Base-by-base conservation (phyloP, 2,113 vertebrate genomes). In the Xiphophorus hellerii region DNA sequence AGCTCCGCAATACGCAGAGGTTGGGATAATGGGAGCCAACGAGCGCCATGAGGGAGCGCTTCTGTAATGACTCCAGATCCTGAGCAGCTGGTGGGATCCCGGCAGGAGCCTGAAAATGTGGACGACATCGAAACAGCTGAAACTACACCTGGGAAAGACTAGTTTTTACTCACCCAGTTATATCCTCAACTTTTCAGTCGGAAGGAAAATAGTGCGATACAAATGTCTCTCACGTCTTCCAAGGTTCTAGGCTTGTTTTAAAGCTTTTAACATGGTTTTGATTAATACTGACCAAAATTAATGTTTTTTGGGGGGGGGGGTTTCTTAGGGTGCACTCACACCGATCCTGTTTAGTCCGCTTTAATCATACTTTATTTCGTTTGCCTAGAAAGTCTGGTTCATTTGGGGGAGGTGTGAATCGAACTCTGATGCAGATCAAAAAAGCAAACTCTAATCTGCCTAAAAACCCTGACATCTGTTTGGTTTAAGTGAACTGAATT, bases 1-100 rank as follows among this genome's bases (percentile, higher is more conserved):
- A 48, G 81, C 31, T 35, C 76, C 35, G 66, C 77, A 84, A 90
- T 85, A 80, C 78, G 54, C 37, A 63, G 73, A 61, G 76, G 77
- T 81, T 63, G 63, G 42, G 76, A 65, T 64, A 74, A 83, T 78
- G 76, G 71, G 27, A 48, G 77, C 75, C 87, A 82, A 73, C 70
- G 67, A 72, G 62, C 60, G 51, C 37, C 74, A 39, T 20, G 11
- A 69, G 72, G 71, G 71, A 44, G 51, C 77, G 1, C 61, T 76
- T 31, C 44, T 81, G 73, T 73, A 72, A 60, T 58, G 65, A 27
- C 31, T 72, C 62, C 31, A 65, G 76, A 82, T 80, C 72, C 84
- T 0, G 8, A 69, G 5, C 81, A 86, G 86, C 81, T 89, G 85
- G 87, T 69, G 66, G 62, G 63, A 81, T 82, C 54, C 42, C 1